phyloP scores from a whole-genome alignment of 2,888 invertebrate species.

The Ochropleura leucogaster region DNA sequence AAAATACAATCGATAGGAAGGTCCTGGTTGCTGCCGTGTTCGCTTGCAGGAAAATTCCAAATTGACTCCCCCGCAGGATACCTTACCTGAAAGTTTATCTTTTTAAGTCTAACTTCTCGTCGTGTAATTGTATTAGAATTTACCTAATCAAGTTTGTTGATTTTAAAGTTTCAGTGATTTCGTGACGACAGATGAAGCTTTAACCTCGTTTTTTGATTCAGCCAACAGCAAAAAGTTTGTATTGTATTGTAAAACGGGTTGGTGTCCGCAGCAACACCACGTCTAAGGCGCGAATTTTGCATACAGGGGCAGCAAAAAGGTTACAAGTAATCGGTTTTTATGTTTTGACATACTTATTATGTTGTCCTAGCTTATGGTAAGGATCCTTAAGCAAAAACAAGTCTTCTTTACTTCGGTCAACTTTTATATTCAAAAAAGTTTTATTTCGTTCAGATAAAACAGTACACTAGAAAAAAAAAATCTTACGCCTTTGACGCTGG shows the following conservation, averaged over 20 bases:
- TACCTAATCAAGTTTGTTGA: conserved; percentile 18
- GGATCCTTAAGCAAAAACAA: no score
- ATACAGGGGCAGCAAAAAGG: no score
- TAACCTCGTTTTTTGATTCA: neutral
- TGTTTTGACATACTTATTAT: neutral
- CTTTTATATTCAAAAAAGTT: neutral
- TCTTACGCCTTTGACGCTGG: no score
- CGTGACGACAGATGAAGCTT: neutral
- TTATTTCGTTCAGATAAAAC: no score
- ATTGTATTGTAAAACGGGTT: no score
- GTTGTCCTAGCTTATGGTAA: no score
- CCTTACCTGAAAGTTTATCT: neutral
- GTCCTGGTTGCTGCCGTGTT: neutral
- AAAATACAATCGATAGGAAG: neutral
- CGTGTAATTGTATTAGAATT: conserved; percentile 33
- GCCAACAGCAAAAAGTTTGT: no score
- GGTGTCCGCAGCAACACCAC: no score
- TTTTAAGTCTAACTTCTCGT: conserved; percentile 4
- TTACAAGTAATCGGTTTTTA: no score
- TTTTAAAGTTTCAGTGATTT: conserved; percentile 12
- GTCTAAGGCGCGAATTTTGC: no score
- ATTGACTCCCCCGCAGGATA: neutral
- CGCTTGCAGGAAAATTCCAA: neutral
- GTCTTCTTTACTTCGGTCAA: neutral
- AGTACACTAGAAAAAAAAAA: no score